phyloP scores from a whole-genome alignment of 2,888 invertebrate species.

The Helleia helle region DNA sequence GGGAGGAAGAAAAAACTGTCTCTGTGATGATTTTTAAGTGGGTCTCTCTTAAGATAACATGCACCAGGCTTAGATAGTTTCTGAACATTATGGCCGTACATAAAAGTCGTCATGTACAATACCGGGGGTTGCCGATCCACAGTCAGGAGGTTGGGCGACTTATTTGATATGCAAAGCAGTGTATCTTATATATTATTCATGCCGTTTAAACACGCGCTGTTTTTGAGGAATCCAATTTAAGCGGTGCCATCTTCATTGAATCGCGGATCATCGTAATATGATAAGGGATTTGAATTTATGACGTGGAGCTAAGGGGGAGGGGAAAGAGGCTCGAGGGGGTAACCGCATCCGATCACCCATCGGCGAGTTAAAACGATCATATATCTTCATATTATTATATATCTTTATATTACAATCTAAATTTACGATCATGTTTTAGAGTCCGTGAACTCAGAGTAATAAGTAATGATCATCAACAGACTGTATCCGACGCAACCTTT shows the following conservation, averaged over 20 bases:
- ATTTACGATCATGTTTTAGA: neutral
- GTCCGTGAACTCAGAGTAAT: neutral
- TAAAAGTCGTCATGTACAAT: too few relatives aligned
- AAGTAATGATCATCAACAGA: too few relatives aligned
- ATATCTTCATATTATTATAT: neutral
- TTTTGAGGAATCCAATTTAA: slow-evolving; percentile 7
- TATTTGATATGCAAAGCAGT: too few relatives aligned
- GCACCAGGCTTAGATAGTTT: too few relatives aligned
- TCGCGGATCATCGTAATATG: slow-evolving; percentile 5
- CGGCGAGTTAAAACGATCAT: slow-evolving; percentile 3
- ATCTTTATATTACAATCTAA: neutral
- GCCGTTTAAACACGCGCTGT: neutral
- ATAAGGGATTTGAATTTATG: slow-evolving; percentile 6
- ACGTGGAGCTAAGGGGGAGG: neutral
- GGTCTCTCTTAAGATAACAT: too few relatives aligned
- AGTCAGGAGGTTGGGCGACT: too few relatives aligned
- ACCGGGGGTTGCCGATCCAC: too few relatives aligned
- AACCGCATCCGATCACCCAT: neutral
- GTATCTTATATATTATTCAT: neutral
- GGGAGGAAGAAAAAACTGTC: too few relatives aligned
- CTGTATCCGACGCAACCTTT: too few relatives aligned
- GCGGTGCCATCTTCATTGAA: neutral
- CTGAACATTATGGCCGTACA: too few relatives aligned
- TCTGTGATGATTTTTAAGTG: too few relatives aligned
- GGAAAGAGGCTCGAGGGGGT: neutral